Percentiles rank a stretch among this genome's conserved stretches.
phyloP scores from a whole-genome alignment of 2,888 invertebrate genomes.

The Heliconius hortense region DNA sequence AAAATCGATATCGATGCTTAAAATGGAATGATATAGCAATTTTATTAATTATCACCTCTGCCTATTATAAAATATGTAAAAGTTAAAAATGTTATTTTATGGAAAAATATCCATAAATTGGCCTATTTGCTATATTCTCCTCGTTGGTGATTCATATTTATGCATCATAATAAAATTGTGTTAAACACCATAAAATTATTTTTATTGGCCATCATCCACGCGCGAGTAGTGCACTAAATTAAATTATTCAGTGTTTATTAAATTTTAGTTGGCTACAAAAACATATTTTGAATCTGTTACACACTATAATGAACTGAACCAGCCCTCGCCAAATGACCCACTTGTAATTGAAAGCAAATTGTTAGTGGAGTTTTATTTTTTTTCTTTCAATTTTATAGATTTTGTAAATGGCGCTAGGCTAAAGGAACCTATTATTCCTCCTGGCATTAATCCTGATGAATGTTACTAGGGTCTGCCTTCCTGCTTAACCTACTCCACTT shows the following conservation, averaged over 20 bases:
- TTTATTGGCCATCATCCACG: conserved; percentile 79
- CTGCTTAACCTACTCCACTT: too few species aligned
- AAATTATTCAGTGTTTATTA: conserved; percentile 79
- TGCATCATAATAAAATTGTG: conserved; percentile 72
- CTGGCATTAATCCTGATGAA: too few species aligned
- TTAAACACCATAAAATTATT: conserved; percentile 72
- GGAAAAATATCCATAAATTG: background rate
- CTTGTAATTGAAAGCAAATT: conserved; percentile 48
- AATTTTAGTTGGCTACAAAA: conserved; percentile 73
- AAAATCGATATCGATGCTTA: background rate
- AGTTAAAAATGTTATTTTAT: background rate
- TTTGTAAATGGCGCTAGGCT: background rate
- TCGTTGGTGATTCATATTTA: conserved; percentile 77
- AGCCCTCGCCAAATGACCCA: conserved; percentile 64
- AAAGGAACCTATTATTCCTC: background rate
- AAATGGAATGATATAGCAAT: background rate
- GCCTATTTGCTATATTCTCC: conserved; percentile 53
- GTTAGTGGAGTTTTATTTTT: conserved; percentile 30
- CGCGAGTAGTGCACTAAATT: conserved; percentile 73
- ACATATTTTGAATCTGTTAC: conserved; percentile 69
- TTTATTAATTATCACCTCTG: background rate
- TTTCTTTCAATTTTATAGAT: background rate
- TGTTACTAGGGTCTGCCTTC: too few species aligned
- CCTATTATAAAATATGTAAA: background rate
- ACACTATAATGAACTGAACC: conserved; percentile 57